Evolutionary conservation across 2,888 invertebrate genomes (phyloP).

Genomic region (Archips xylosteana): DNA sequence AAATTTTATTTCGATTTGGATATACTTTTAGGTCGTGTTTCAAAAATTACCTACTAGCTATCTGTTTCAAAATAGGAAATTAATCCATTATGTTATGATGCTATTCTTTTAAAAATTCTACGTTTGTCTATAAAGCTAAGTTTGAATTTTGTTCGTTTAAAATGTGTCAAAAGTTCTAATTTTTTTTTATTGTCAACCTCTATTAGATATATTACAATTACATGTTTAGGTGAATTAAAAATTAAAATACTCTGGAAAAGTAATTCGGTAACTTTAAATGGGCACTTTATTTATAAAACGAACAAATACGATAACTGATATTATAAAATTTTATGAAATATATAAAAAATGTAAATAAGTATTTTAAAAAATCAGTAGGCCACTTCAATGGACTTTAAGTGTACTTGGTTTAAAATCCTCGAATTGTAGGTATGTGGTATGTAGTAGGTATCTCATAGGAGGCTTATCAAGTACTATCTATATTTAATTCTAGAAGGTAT

Average conservation of each 20-base stretch:
- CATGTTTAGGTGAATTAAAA: conserved; percentile 11
- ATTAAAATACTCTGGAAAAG: conserved; percentile 4
- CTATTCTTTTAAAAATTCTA: conserved; percentile 13
- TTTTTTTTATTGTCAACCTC: conserved; percentile 38
- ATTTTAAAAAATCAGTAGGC: conserved; percentile 27
- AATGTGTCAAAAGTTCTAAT: conserved; percentile 35
- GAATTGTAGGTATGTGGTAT: conserved; percentile 10
- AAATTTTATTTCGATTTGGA: background rate
- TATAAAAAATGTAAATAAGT: background rate
- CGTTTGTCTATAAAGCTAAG: conserved; percentile 11
- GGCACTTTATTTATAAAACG: conserved; percentile 5
- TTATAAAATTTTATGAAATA: background rate
- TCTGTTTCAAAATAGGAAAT: background rate
- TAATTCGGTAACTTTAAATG: conserved; percentile 36
- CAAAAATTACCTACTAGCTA: background rate
- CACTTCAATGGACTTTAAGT: conserved; percentile 1
- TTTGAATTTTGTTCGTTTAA: conserved; percentile 28
- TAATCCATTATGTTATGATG: background rate
- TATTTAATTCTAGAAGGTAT: conserved; percentile 33
- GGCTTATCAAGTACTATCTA: conserved; percentile 22
- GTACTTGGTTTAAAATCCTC: background rate
- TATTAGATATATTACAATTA: conserved; percentile 12
- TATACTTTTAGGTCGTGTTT: background rate
- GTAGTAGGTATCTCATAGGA: background rate
- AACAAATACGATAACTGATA: background rate